Base-by-base conservation (phyloP, 2,888 invertebrate species). In the Cephalotes varians region DNA sequence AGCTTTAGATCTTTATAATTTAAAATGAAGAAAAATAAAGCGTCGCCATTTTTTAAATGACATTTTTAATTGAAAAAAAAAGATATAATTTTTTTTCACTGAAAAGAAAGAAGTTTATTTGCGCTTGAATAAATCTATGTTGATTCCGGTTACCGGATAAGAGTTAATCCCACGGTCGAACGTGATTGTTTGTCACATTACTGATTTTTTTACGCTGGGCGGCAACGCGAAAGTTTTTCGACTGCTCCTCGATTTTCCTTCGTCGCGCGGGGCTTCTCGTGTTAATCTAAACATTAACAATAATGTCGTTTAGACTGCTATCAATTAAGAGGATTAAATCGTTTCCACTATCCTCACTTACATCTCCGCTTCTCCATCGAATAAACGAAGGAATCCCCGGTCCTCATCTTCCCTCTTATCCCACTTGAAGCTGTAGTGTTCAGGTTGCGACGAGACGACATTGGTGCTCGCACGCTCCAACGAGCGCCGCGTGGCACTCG, bases 391-490 rank as follows among this genome's bases (percentile, higher is more conserved):
- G 44, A 64, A 56, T 77, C 44, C 64, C 28, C 18, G 18, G 10
- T 4, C 9, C n/a, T n/a, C 28, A 44, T 25, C 40, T 62, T 44
- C 44, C 54, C 62, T 25, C 18, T n/a, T 31, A 62, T 76, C 69
- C 80, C 83, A 76, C 9, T 44, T 65, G 10, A 86, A 90, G 93
- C 93, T 94, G 93, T 93, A 92, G 93, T 93, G 94, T 94, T 94
- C 93, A 93, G 93, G 88, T 92, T 93, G 92, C 93, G 93, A 93
- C 92, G 93, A 76, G 76, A 87, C 80, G 73, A 84, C 82, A 91
- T 89, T 84, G 84, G 79, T 87, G 60, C 51, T 79, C 80, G 56
- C 56, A 51, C 82, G 85, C 84, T 89, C 81, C 34, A 47, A 25
- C 67, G 67, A 83, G 81, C 82, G 76, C 80, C 85, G 83, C 74